Evolutionary conservation across 2,888 invertebrate genomes (phyloP), one percentile per base, ranked within the genome.

Genomic region (Aradus depressus): DNA sequence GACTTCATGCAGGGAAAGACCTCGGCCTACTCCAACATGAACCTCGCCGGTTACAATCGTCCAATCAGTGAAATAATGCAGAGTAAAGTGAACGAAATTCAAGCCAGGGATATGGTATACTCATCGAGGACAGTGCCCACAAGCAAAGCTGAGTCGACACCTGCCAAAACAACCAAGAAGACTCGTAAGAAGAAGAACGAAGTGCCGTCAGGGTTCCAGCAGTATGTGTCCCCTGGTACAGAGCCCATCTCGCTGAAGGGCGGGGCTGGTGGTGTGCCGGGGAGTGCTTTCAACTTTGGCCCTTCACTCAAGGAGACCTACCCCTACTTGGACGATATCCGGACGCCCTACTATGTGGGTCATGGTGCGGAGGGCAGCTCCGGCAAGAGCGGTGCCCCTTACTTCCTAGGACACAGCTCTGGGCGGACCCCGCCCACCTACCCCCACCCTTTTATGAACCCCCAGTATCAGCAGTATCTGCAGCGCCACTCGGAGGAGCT

Each of bases 201-300:
- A 28, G 53, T 66, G 19, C 66, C 67, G 39, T 62, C 70, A 61
- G 75, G 75, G 59, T 77, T 77, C 63, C 77, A 77, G 59, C 71
- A 77, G 12, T 77, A 77, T 60, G 71, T 75, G 1, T 75, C 76
- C 58, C 69, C 68, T 4, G 61, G 66, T 18, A 64, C 28, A 60
- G 64, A 26, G 52, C 72, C 72, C 56, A 77, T 83, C 59, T 74
- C 79, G 10, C 64, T 82, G 42, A 77, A 84, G 61, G 78, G 81
- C 43, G 71, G 77, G 3, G 26, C 22, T 19, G 38, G 78, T 60
- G 81, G 84, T 64, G 84, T 87, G 57, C 79, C 87, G 5, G 81
- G 84, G 22, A 86, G 85, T 68, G 86, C 88, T 44, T 89, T 88
- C 62, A 88, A 87, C 65, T 89, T 87, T 63, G 84, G 84, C 16